Base-by-base conservation (phyloP, 2,113 vertebrate genomes). In the Illadopsis cleaveri region DNA sequence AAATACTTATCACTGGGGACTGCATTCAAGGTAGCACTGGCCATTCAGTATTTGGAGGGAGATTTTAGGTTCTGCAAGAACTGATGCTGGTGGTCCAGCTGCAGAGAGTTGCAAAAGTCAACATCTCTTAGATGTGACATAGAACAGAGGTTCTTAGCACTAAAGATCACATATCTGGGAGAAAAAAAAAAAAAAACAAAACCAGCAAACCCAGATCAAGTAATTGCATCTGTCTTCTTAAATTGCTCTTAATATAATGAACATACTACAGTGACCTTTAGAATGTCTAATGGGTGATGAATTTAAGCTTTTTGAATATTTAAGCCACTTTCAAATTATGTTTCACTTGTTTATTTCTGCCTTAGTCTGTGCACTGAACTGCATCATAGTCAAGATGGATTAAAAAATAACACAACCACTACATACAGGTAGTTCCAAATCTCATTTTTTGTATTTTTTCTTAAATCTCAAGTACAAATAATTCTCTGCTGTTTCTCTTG, bases 181-280 rank as follows among this genome's bases (percentile, higher is more conserved):
- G 54, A 17, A 42, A 89, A 83, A 53, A 82, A 87, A 64, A 58
- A 8, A 17, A 42, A 88, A 83, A 53, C 80, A 87, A 68, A 61
- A 8, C n/a, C 47, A 61, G 14, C 35, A 90, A 69, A 38, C 33
- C 6, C 45, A 83, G 45, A 86, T 86, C 47, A 79, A 72, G 44
- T 91, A 93, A 93, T 93, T 84, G 50, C 42, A 91, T 78, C 60
- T 93, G 54, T 76, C 78, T 92, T 94, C 69, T 81, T 87, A 95
- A 93, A 97, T 96, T 90, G 47, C 78, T 72, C 53, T 78, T 95
- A 93, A 97, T 93, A 24, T 73, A 95, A 93, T 86, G 50, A 96
- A 94, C 82, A 84, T 84, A 47, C 68, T 94, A 91, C 91, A 95
- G 86, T 84, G 69, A 78, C 65, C 71, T 82, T 91, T 71, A 94